Base-by-base conservation (phyloP, 2,113 vertebrate genomes). In the Echinops telfairi region DNA sequence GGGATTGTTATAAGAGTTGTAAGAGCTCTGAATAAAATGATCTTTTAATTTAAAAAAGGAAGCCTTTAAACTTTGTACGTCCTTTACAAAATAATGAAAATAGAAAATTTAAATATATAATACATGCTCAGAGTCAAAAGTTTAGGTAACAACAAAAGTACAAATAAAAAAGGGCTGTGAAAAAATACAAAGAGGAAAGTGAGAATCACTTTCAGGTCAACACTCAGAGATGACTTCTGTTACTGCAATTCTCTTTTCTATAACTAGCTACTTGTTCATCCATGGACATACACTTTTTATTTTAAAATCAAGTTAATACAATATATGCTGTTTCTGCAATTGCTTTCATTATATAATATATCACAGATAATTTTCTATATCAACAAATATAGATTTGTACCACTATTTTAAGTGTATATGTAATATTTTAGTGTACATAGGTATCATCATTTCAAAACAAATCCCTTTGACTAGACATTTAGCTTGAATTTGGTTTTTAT, bases 31-130 rank as follows among this genome's bases (percentile, higher is more conserved):
- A 53, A 53, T 53, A 53, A 53, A 53, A 8, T 53, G 47, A 14
- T 53, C 47, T 53, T 53, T 53, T 53, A 53, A 53, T 53, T 53
- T 53, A 53, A 53, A 53, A 96, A 90, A 6, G 36, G 17, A 71
- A 81, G 64, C 7, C 53, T 70, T 95, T 57, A 86, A 71, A 77
- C 4, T 87, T 80, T 90, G 27, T 15, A 31, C 83, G 40, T 15
- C 9, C 76, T 78, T 91, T 82, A 73, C 76, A 68, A 64, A 83
- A 33, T 81, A 95, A 83, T 64, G 20, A 91, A 86, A 84, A n/a
- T 3, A 53, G 40, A 76, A 36, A 76, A 43, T 27, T 43, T 10
- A 71, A 82, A 16, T 60, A 87, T 86, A 15, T 64, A 86, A 92
- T 68, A 86, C 14, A 31, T 82, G n/a, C 2, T 85, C 22, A 83